Percentiles rank a stretch among this genome's conserved stretches.
phyloP scores from a whole-genome alignment of 2,113 vertebrate species.

The Phalacrocorax aristotelis region DNA sequence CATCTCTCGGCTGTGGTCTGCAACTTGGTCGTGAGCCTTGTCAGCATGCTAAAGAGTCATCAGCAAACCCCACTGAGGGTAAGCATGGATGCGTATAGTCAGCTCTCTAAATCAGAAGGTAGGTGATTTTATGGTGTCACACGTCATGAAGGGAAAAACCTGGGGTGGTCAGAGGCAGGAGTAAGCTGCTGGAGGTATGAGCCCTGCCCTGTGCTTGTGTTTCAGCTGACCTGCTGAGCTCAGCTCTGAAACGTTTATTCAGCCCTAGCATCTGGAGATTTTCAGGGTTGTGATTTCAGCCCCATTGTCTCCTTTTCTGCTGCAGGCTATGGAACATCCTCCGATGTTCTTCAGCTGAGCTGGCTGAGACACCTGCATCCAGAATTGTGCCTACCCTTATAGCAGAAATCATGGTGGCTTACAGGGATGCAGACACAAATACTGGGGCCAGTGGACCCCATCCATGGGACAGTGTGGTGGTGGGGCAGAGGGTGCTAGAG shows the following conservation, averaged over 20 bases:
- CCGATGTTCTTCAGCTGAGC: background rate
- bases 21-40: background rate
- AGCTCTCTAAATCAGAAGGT: background rate
- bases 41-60: rapidly evolving
- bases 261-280: rapidly evolving
- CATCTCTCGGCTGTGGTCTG: background rate
- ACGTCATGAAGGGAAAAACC: background rate
- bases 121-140: background rate
- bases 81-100: rapidly evolving
- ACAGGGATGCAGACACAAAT: background rate
- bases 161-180: background rate
- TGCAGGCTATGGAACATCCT: background rate
- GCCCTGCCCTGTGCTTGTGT: background rate
- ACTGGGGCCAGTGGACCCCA: too few relatives aligned
- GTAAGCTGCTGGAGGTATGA: background rate
- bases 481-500: background rate
- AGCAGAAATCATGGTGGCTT: background rate
- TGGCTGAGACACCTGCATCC: background rate
- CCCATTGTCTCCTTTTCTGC: background rate
- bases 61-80: background rate
- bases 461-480: background rate
- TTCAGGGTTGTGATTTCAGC: rapidly evolving
- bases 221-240: background rate
- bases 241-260: background rate
- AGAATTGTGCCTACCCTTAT: rapidly evolving